Evolutionary conservation across 2,797 vertebrate genomes (phyloP).

Genomic region (Trachops cirrhosus): DNA sequence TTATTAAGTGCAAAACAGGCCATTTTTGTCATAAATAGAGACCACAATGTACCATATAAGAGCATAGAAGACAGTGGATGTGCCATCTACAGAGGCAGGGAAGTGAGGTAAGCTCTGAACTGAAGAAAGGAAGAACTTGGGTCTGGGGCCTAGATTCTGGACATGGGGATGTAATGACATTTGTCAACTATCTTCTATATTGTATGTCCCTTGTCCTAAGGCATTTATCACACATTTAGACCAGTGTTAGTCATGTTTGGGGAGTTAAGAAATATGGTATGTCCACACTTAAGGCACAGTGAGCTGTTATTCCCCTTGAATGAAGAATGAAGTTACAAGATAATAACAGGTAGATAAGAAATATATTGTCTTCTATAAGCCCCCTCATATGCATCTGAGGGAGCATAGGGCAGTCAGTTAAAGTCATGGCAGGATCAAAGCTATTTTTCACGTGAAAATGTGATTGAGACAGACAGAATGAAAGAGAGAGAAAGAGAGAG

Average conservation of each 20-base stretch:
- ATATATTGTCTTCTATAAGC: too few relatives aligned
- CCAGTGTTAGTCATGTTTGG: not conserved
- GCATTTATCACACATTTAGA: not conserved
- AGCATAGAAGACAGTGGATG: not conserved
- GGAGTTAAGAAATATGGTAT: not conserved
- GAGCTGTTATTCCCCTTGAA: not conserved
- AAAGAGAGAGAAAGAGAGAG: too few relatives aligned
- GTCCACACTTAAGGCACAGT: not conserved
- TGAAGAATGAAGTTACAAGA: not conserved
- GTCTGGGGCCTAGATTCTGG: not conserved
- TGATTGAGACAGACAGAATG: not conserved
- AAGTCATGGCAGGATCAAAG: not conserved
- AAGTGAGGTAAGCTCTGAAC: not conserved
- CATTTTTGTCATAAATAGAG: not conserved
- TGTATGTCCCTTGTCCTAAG: not conserved
- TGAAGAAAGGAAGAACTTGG: not conserved
- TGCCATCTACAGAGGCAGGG: not conserved
- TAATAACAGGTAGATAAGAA: not conserved
- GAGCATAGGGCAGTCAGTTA: not conserved
- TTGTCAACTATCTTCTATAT: not conserved
- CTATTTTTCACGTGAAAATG: not conserved
- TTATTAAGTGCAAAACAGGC: not conserved
- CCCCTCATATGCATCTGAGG: not conserved
- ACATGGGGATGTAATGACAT: not conserved
- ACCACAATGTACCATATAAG: not conserved